Conservation (phyloP, 1,140 invertebrate genomes). For the Drosophila hydei region DNA sequence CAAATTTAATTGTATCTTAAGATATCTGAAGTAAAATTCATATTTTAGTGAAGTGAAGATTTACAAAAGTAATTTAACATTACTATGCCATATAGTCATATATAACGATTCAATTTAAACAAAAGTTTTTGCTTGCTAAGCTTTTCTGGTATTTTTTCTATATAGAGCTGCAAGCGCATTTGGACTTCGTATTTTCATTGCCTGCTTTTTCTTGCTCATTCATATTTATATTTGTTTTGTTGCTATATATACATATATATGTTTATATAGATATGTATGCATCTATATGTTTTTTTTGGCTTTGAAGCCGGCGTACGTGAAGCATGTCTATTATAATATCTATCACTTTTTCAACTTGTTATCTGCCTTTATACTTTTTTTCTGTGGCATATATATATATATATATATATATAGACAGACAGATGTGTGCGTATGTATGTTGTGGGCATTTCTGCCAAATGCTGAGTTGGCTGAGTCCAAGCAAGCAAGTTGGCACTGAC, state of each 20-base stretch:
- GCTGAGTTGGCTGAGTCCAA: slow-evolving; percentile 36
- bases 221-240: slow-evolving; percentile 7
- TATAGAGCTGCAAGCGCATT: not conserved
- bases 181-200: not conserved
- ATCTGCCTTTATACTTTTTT: not conserved
- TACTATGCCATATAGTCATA: too few species aligned
- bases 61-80: too few species aligned
- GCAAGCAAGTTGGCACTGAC: slow-evolving; percentile 15
- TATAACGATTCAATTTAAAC: too few species aligned
- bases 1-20: too few species aligned
- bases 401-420: not conserved
- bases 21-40: too few species aligned
- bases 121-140: too few species aligned
- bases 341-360: slow-evolving; percentile 30
- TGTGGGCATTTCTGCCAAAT: slow-evolving; percentile 39
- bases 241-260: not conserved
- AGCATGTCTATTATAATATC: slow-evolving; percentile 49
- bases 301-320: slow-evolving; percentile 40
- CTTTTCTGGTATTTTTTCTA: too few species aligned
- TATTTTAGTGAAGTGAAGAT: too few species aligned
- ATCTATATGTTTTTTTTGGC: slow-evolving; percentile 17
- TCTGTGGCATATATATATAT: slow-evolving; percentile 1
- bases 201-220: not conserved
- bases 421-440: slow-evolving; percentile 21
- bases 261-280: slow-evolving; percentile 9